phyloP scores from a whole-genome alignment of 2,113 vertebrate genomes.

The Dicrurus megarhynchus region DNA sequence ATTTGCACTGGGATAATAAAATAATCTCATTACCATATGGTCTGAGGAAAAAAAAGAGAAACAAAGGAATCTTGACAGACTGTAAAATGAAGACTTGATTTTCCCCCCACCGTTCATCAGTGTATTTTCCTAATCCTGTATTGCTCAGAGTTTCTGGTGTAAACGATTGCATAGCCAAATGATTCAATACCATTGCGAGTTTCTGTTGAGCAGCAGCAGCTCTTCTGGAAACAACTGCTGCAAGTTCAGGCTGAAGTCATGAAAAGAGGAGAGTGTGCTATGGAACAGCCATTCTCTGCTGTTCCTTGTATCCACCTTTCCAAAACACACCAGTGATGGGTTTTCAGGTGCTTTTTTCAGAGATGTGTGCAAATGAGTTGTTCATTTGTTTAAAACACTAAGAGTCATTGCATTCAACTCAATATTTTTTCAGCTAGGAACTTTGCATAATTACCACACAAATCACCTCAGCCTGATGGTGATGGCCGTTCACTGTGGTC shows the following conservation, averaged over 20 bases:
- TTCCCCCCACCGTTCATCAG: not conserved
- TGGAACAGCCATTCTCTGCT: not conserved
- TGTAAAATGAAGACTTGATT: not conserved
- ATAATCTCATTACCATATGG: not conserved
- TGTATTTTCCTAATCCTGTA: conserved; percentile 4
- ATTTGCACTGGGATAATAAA: conserved; percentile 29
- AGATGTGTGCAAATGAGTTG: not conserved
- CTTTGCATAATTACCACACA: not conserved
- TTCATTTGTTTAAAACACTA: not conserved
- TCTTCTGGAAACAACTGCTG: not conserved
- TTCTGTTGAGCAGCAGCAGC: not conserved
- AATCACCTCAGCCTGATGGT: not conserved
- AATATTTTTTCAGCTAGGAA: not conserved
- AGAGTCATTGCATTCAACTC: not conserved
- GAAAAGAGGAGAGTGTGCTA: not conserved
- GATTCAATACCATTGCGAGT: not conserved
- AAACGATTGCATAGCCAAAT: not conserved
- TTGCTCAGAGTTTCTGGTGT: not conserved
- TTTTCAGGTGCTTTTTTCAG: not conserved
- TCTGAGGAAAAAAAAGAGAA: not conserved
- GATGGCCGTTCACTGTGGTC: too few species aligned
- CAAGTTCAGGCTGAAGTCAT: not conserved
- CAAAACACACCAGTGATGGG: not conserved
- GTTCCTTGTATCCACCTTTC: not conserved
- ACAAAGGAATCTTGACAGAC: not conserved